Conservation (phyloP, 2,888 invertebrate genomes). For the Rhodophaea formosa region DNA sequence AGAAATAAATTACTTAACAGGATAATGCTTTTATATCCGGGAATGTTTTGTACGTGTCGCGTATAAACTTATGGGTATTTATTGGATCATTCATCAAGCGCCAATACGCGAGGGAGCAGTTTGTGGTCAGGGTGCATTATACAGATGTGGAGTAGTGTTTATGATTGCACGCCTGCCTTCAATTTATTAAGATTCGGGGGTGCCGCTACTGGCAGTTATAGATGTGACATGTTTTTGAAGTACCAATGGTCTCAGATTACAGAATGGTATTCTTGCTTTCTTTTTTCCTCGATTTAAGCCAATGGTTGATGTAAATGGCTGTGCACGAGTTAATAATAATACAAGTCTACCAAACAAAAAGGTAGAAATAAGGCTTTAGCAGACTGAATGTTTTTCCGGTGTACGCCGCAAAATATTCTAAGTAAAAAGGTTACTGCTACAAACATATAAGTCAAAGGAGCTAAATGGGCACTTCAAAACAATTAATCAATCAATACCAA, state of each 20-base stretch:
- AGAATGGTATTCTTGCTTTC: too few relatives aligned
- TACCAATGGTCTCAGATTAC: too few relatives aligned
- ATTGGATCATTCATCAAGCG: conserved; percentile 77
- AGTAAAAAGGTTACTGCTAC: too few relatives aligned
- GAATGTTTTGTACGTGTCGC: conserved; percentile 78
- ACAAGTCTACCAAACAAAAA: too few relatives aligned
- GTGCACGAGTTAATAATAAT: too few relatives aligned
- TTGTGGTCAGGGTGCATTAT: conserved; percentile 78
- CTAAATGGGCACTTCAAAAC: neutral
- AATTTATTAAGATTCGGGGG: conserved; percentile 64
- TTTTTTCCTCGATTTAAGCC: too few relatives aligned
- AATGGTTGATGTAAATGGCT: too few relatives aligned
- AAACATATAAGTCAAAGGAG: neutral
- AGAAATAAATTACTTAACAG: conserved; percentile 80
- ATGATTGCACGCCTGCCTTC: conserved; percentile 58
- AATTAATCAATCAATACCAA: conserved; percentile 26
- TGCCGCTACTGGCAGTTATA: conserved; percentile 33
- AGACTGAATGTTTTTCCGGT: too few relatives aligned
- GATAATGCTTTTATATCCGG: conserved; percentile 77
- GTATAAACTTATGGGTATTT: conserved; percentile 76
- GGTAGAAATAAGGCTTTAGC: too few relatives aligned
- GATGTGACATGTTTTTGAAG: neutral
- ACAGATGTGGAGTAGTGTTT: conserved; percentile 61
- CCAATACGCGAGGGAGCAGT: conserved; percentile 71
- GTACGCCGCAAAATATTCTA: too few relatives aligned